phyloP scores from a whole-genome alignment of 1,140 invertebrate species.

The Conus ventricosus region DNA sequence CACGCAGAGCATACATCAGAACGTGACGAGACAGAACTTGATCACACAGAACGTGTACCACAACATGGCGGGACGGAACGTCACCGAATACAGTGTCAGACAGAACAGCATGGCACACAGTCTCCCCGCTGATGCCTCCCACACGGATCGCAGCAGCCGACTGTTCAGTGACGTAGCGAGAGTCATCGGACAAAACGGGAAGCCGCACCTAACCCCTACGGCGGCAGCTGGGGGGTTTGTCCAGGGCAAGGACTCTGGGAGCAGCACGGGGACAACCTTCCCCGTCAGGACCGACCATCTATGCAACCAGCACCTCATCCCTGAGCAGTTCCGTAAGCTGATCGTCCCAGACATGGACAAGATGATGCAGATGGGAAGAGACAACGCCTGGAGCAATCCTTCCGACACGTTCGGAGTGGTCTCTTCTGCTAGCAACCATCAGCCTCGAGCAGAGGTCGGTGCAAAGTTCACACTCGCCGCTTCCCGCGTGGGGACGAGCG shows the following conservation, averaged over 20 bases:
- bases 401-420: neutral
- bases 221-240: neutral
- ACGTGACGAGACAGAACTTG: neutral
- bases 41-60: neutral
- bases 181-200: neutral
- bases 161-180: slow-evolving; percentile 31
- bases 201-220: neutral
- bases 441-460: neutral
- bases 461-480: neutral
- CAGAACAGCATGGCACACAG: neutral
- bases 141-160: neutral
- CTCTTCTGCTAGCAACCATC: neutral
- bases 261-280: neutral
- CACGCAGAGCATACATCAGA: neutral
- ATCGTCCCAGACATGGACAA: slow-evolving; percentile 35
- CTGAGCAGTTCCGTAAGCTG: slow-evolving; percentile 37
- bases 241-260: neutral
- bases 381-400: slow-evolving; percentile 6
- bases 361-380: slow-evolving; percentile 35
- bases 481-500: neutral
- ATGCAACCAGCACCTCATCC: slow-evolving; percentile 37
- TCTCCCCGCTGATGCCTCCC: neutral
- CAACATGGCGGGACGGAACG: neutral
- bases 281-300: slow-evolving; percentile 26
- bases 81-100: neutral